Base-by-base conservation (phyloP, 2,797 vertebrate genomes). In the Eupleurogrammus muticus region DNA sequence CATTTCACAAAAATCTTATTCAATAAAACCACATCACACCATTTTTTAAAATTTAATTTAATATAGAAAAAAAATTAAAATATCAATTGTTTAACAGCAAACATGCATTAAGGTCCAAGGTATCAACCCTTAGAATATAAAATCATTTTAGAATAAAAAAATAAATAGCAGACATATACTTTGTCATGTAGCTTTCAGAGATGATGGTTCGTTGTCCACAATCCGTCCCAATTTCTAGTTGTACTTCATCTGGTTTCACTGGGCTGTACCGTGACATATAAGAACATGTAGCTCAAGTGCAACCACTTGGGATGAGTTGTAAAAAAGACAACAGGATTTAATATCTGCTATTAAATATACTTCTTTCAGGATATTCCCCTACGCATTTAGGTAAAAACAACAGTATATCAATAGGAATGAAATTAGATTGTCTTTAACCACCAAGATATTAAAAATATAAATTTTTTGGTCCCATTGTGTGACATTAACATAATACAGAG, bases 101-200 rank as follows among this genome's bases (percentile, higher is more conserved):
- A 73, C 58, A 12, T 77, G 79, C 60, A 56, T 60, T 54, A 40
- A 62, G 70, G 24, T 51, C 47, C 23, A 83, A 81, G 44, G 61
- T 59, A 40, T 72, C 47, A 52, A 73, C 16, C 38, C 49, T 53
- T 48, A 19, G n/a, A 71, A 52, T 76, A 84, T 63, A 74, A 72
- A 73, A 42, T 35, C 5, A 54, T 65, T 57, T 66, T 38, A 58
- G 16, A 66, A 63, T 87, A 90, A 17, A 89, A 88, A 90, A 89
- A 90, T 88, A 90, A 90, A 89, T 85, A 84, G 40, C 16, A 6
- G 40, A 44, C 16, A 69, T 62, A 24, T 13, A 42, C 62, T 83
- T 72, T 48, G 10, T 28, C 70, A 51, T 46, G 47, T 23, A 49
- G n/a, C 38, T 65, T 59, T 70, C 9, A 84, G 34, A 82, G 63